phyloP scores from a whole-genome alignment of 2,888 invertebrate genomes.

The Hybos culiciformis region DNA sequence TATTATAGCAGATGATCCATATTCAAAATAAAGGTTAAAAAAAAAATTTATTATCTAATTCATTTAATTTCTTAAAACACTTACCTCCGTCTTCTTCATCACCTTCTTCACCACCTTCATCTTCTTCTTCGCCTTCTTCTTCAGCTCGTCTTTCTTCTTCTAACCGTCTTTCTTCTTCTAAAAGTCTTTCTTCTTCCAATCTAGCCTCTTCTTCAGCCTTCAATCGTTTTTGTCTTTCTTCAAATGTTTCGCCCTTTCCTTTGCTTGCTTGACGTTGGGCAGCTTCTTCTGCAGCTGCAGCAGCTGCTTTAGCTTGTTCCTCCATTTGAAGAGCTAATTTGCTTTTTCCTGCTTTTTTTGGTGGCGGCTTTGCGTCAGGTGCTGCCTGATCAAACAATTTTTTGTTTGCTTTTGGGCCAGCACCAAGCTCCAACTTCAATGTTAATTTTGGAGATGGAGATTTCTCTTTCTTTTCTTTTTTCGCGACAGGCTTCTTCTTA shows the following conservation, averaged over 20 bases:
- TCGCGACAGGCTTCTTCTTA: conserved; percentile 30
- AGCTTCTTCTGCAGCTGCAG: conserved; percentile 28
- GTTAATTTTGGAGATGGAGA: conserved; percentile 31
- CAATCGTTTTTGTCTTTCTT: conserved; percentile 29
- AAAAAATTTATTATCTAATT: no score
- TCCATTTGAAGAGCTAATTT: conserved; percentile 33
- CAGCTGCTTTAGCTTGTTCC: conserved; percentile 32
- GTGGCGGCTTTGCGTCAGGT: conserved; percentile 26
- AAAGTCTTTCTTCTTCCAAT: conserved; percentile 14
- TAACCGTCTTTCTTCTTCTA: conserved; percentile 24
- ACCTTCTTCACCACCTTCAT: conserved; percentile 20
- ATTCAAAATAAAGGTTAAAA: no score
- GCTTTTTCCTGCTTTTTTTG: conserved; percentile 26
- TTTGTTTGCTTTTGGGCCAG: conserved; percentile 30
- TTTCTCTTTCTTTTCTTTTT: conserved; percentile 31
- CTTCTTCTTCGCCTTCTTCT: conserved; percentile 19
- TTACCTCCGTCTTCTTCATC: conserved; percentile 22
- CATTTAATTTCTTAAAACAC: conserved; percentile 13
- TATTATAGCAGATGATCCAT: no score
- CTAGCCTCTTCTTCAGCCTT: conserved; percentile 26
- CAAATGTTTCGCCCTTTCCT: conserved; percentile 28
- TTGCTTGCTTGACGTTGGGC: conserved; percentile 26
- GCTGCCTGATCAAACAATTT: conserved; percentile 32
- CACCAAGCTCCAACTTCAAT: conserved; percentile 31
- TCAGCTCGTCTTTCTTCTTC: conserved; percentile 26